Evolutionary conservation across 2,888 invertebrate species (phyloP).

Genomic region (Rhagium mordax): DNA sequence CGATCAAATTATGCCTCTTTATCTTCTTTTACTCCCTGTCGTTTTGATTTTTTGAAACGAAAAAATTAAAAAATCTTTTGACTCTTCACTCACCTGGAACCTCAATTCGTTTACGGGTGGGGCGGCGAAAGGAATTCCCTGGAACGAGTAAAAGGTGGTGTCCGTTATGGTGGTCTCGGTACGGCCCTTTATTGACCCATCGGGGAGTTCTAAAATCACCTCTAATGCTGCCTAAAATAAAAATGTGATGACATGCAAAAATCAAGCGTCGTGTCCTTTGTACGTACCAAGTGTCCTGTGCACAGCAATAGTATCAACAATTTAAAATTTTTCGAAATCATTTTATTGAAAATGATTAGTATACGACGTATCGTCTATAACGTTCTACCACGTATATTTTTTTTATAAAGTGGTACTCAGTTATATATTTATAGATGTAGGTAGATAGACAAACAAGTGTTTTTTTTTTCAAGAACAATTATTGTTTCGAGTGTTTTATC

Average conservation of each 20-base stretch:
- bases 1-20: no score
- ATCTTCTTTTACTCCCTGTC: no score
- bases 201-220: constrained; percentile 34
- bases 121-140: constrained; percentile 46
- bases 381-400: no score
- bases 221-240: constrained; percentile 20
- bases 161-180: constrained; percentile 20
- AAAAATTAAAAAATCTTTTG: no score
- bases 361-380: no score
- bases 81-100: constrained; percentile 45
- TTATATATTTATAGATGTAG: no score
- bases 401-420: no score
- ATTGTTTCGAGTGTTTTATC: neutral
- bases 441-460: neutral
- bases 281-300: constrained; percentile 2
- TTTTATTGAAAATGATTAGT: no score
- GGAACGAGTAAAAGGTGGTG: constrained; percentile 44
- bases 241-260: no score
- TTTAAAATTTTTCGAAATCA: neutral
- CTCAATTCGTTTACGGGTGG: constrained; percentile 42
- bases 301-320: neutral
- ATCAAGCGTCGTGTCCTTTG: no score
- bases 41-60: no score
- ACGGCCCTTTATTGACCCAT: constrained; percentile 42
- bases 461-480: neutral